phyloP scores from a whole-genome alignment of 1,140 invertebrate species.

The Drosophila neocordata region DNA sequence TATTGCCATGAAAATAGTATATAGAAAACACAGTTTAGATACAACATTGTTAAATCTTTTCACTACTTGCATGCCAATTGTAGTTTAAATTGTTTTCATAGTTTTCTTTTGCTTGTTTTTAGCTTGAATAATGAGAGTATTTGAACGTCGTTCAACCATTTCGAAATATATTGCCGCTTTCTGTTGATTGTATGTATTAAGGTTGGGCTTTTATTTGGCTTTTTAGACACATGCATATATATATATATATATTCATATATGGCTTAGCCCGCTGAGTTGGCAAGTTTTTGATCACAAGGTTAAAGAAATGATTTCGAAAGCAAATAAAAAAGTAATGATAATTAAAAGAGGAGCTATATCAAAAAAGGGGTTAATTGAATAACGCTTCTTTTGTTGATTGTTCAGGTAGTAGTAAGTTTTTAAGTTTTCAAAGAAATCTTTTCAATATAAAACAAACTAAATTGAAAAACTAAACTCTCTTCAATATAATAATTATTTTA shows the following conservation, averaged over 20 bases:
- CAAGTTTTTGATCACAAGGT: slow-evolving; percentile 8
- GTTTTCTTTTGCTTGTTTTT: not conserved
- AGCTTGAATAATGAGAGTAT: not conserved
- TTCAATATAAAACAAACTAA: too few species aligned
- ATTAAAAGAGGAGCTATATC: not conserved
- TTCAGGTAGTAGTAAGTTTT: not conserved
- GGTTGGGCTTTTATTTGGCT: slow-evolving; percentile 3
- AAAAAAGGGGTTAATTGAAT: not conserved
- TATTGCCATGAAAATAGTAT: too few species aligned
- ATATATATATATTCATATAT: not conserved
- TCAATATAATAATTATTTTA: too few species aligned
- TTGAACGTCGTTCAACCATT: not conserved
- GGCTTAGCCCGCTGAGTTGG: not conserved
- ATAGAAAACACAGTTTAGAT: too few species aligned
- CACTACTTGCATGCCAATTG: not conserved
- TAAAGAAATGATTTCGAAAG: slow-evolving; percentile 7
- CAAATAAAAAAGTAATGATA: not conserved
- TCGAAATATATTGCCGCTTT: not conserved
- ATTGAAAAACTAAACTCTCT: too few species aligned
- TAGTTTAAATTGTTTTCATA: not conserved
- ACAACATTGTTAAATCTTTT: too few species aligned
- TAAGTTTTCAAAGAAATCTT: too few species aligned
- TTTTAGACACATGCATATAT: not conserved
- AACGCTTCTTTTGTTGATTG: not conserved
- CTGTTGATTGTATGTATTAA: slow-evolving; percentile 1